Evolutionary conservation across 2,113 vertebrate genomes (phyloP).

Genomic region (Heloderma charlesbogerti): DNA sequence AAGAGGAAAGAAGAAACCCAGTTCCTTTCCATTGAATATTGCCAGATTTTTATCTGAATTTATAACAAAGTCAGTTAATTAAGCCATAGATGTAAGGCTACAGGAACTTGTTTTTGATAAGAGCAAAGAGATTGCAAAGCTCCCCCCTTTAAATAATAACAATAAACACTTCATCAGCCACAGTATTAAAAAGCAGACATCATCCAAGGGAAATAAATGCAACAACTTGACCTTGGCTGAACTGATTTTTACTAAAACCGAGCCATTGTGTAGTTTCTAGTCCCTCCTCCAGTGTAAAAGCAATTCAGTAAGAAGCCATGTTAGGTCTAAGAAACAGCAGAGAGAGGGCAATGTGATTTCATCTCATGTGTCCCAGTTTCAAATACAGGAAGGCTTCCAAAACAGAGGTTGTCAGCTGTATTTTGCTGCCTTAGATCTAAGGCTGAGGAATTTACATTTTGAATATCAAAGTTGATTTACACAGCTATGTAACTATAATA

Average conservation of each 20-base stretch:
- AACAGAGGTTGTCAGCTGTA: not conserved
- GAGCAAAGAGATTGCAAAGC: slow-evolving; percentile 2
- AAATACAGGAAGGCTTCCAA: not conserved
- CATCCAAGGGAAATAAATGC: not conserved
- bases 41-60: slow-evolving; percentile 19
- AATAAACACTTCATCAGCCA: not conserved
- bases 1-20: not conserved
- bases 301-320: accelerated
- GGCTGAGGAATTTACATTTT: slow-evolving; percentile 1
- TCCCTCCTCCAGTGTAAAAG: not conserved
- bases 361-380: not conserved
- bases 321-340: not conserved
- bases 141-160: not conserved
- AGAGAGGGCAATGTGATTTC: not conserved
- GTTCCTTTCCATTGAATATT: slow-evolving; percentile 26
- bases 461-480: slow-evolving; percentile 2
- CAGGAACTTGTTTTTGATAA: slow-evolving; percentile 25
- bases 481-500: not conserved
- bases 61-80: slow-evolving; percentile 28
- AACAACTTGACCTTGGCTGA: not conserved
- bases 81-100: not conserved
- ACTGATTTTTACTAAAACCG: not conserved
- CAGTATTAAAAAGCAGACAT: not conserved
- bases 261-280: not conserved
- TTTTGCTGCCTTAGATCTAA: slow-evolving; percentile 18